Conservation (phyloP, 2,113 vertebrate genomes). For the Mustela nigripes region DNA sequence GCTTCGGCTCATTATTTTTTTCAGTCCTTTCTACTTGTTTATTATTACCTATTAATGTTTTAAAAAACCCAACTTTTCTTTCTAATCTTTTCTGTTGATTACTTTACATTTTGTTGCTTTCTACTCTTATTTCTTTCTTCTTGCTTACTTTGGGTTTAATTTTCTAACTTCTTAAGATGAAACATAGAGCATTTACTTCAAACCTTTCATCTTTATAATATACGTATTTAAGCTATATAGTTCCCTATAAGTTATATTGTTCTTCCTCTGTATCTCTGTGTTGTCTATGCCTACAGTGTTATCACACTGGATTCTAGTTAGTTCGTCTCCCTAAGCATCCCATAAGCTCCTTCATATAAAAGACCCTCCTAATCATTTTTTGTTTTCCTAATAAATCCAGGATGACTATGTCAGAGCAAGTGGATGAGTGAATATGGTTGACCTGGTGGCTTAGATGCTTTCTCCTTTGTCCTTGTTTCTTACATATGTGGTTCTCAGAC, state of each 20-base stretch:
- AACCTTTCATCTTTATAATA: neutral
- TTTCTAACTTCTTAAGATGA: slow-evolving; percentile 37
- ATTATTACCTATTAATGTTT: neutral
- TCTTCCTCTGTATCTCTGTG: neutral
- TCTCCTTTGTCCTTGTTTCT: neutral
- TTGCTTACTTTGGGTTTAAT: neutral
- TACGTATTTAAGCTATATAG: neutral
- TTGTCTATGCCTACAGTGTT: neutral
- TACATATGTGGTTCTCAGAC: neutral
- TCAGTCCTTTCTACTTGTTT: neutral
- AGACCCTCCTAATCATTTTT: neutral
- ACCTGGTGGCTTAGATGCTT: neutral
- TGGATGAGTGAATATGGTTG: neutral
- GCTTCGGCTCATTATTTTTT: slow-evolving; percentile 20
- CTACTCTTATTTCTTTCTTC: neutral
- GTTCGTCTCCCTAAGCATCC: neutral
- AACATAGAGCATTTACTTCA: neutral
- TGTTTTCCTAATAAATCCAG: neutral
- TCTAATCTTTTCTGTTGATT: neutral
- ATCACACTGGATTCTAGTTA: neutral
- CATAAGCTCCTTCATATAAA: neutral
- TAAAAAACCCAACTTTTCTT: neutral
- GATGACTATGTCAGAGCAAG: neutral
- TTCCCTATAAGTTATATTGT: neutral
- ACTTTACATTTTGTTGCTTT: neutral